Evolutionary conservation across 2,888 invertebrate genomes (phyloP).

Genomic region (Andrena chrysosceles): DNA sequence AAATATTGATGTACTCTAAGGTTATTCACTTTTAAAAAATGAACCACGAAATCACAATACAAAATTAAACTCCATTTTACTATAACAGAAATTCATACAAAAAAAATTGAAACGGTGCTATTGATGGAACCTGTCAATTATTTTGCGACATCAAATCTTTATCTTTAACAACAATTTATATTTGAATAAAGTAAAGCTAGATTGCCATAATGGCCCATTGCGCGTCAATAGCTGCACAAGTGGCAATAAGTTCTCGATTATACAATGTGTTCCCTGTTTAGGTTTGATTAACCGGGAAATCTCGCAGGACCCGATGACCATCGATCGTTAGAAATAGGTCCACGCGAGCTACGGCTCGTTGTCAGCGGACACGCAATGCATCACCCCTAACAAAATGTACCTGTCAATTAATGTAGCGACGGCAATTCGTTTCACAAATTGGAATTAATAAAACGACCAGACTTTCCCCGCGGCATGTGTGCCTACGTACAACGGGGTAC

Average conservation of each 20-base stretch:
- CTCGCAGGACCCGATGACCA: not conserved
- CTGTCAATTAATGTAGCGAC: constrained; percentile 36
- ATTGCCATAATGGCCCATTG: no score
- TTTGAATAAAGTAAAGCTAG: no score
- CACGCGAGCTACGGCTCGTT: not conserved
- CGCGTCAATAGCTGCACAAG: not conserved
- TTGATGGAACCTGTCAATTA: no score
- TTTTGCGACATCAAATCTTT: no score
- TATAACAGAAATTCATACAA: no score
- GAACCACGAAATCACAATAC: no score
- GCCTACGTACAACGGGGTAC: not conserved
- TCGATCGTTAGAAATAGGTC: not conserved
- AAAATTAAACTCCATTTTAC: no score
- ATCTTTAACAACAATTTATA: no score
- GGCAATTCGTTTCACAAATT: constrained; percentile 42
- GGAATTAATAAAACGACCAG: constrained; percentile 27
- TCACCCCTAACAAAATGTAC: constrained; percentile 4
- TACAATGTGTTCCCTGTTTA: not conserved
- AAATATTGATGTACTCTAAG: no score
- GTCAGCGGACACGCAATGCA: not conserved
- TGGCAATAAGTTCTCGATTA: not conserved
- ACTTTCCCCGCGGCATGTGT: constrained; percentile 17
- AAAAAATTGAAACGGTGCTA: no score
- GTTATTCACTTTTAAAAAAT: no score
- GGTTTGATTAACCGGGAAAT: not conserved